These are phyloP conservation scores for Petrophora chlorosata DNA, from an alignment of 2,888 invertebrate genomes.

Conservation along the genomic window DNA sequence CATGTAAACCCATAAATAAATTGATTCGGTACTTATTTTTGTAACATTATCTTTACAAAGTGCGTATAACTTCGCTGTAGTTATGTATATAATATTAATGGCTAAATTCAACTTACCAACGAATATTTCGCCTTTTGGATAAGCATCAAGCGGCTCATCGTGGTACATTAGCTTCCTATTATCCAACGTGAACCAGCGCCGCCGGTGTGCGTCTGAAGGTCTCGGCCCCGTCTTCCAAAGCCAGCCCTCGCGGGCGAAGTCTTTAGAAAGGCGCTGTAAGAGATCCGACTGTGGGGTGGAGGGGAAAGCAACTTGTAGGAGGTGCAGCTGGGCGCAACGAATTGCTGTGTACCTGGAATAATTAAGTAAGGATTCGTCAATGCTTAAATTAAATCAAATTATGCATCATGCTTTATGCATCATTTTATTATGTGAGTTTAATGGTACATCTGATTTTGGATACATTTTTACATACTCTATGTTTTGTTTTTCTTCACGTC, in stretches of 20 bases:
- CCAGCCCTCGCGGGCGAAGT: conserved; percentile 94
- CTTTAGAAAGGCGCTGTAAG: conserved; percentile 88
- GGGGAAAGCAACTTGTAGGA: conserved; percentile 93
- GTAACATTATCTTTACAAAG: too few relatives aligned
- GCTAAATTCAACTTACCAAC: conserved; percentile 88
- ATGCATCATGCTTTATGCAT: too few relatives aligned
- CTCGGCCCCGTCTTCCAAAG: conserved; percentile 95
- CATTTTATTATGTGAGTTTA: too few relatives aligned
- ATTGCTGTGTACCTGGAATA: conserved; percentile 87
- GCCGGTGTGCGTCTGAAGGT: conserved; percentile 90
- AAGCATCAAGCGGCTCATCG: conserved; percentile 93
- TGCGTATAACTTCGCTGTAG: too few relatives aligned
- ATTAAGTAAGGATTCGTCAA: too few relatives aligned
- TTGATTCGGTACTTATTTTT: too few relatives aligned
- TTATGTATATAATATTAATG: too few relatives aligned
- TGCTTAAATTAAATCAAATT: too few relatives aligned
- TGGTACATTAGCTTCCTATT: conserved; percentile 96
- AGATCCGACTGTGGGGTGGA: conserved; percentile 89
- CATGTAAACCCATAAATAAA: too few relatives aligned
- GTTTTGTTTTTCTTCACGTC: too few relatives aligned
- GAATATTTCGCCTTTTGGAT: conserved; percentile 96
- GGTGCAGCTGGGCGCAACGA: conserved; percentile 92
- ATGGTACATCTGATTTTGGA: too few relatives aligned
- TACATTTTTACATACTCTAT: too few relatives aligned
- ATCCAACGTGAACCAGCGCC: conserved; percentile 95